These are phyloP conservation scores for Orius insidiosus DNA, from an alignment of 1,140 invertebrate species.

Conservation along the genomic window DNA sequence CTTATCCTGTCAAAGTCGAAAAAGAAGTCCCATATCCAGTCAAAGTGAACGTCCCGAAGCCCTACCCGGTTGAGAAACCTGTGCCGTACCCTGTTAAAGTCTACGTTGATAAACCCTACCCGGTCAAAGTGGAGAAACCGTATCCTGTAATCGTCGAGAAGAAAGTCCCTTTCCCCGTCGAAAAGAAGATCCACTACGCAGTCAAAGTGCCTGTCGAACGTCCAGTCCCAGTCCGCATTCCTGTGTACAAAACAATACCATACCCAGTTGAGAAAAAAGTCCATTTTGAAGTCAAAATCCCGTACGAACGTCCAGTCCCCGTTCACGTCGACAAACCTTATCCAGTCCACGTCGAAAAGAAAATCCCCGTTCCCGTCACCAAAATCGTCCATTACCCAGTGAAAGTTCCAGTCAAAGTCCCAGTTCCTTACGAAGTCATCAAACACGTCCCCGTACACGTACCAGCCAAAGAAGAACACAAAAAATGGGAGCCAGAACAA, in stretches of 20 bases:
- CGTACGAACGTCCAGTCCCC: slow-evolving; percentile 12
- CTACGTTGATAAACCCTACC: slow-evolving; percentile 44
- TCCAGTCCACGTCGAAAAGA: slow-evolving; percentile 8
- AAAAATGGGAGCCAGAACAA: background rate
- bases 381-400: slow-evolving; percentile 6
- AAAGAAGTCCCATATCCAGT: slow-evolving; percentile 7
- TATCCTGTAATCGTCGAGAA: slow-evolving; percentile 11
- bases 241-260: slow-evolving; percentile 1
- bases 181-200: slow-evolving; percentile 17
- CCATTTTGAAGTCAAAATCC: slow-evolving; percentile 3
- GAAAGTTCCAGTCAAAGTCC: slow-evolving; percentile 9
- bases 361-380: slow-evolving; percentile 10
- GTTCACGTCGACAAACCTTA: slow-evolving; percentile 3
- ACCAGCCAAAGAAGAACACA: background rate
- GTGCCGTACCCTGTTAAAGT: slow-evolving; percentile 5
- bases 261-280: slow-evolving; percentile 7
- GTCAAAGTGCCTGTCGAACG: slow-evolving; percentile 18
- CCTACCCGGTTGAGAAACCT: slow-evolving; percentile 6
- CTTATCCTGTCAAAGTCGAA: slow-evolving; percentile 6
- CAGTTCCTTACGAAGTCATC: slow-evolving; percentile 8
- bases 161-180: slow-evolving; percentile 16
- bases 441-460: slow-evolving; percentile 7
- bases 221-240: slow-evolving; percentile 10
- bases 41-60: slow-evolving; percentile 7
- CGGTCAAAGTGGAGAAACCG: slow-evolving; percentile 40